Evolutionary conservation across 2,113 vertebrate genomes (phyloP), one percentile per base, ranked within the genome.

Genomic region (Petrocephalus zakoni): DNA sequence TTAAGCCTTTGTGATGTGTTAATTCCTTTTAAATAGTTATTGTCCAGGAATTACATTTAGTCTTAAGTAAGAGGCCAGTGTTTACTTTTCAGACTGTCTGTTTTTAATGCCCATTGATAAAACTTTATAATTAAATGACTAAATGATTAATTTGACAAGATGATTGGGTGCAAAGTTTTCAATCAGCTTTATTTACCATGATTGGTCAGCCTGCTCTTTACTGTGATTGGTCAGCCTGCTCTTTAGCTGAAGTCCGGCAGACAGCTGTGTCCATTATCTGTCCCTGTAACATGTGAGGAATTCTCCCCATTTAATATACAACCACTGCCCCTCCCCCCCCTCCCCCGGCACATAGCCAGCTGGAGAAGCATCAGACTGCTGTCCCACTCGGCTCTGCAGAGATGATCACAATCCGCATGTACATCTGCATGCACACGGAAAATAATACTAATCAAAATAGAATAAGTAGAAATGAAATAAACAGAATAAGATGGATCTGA

Each of bases 281-380:
- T 64, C 25, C 56, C 58, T 19, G 58, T 68, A 64, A 51, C 81
- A 84, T 61, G 37, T 42, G 37, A 85, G 53, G n/a, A 83, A 22
- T 88, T 85, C 87, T 61, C n/a, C 58, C 42, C 61, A 78, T 85
- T 55, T 61, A 61, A n/a, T 64, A 37, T 47, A 49, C 53, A 55
- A 58, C 15, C 56, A 49, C 34, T 29, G 25, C 5, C 34, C 19
- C 81, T 21, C 58, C 2, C 58, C 22, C 56, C 19, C 13, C 49
- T 8, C 4, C 49, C 49, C 8, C 42, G 42, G 42, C 42, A 42
- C 42, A 75, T 0, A 37, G 29, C 13, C 34, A 75, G 68, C 15
- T 37, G 17, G 68, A 72, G 68, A 72, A 75, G 17, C 1, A 0
- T 37, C 68, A 75, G 29, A 75, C 4, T 42, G 34, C 4, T 37